Evolutionary conservation across 2,888 invertebrate genomes (phyloP).

Genomic region (Tridacna gigas): DNA sequence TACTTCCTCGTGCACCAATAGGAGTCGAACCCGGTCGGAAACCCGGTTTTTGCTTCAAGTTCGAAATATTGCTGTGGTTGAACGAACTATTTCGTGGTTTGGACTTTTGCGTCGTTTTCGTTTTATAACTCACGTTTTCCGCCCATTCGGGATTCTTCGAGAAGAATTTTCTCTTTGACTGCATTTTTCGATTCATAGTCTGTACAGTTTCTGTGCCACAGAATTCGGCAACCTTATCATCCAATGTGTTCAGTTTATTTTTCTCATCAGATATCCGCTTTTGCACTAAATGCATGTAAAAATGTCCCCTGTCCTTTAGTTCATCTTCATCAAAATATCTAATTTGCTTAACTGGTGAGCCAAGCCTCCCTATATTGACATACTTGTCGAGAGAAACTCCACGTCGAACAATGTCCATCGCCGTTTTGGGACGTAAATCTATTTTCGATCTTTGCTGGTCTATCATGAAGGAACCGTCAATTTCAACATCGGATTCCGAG

Average conservation of each 20-base stretch:
- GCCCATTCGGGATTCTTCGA: conserved; percentile 37
- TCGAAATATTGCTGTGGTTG: neutral
- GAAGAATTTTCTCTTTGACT: conserved; percentile 46
- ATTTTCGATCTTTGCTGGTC: conserved; percentile 64
- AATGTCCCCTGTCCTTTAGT: conserved; percentile 54
- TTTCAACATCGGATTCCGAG: conserved; percentile 58
- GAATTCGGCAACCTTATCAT: conserved; percentile 60
- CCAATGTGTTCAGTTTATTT: conserved; percentile 41
- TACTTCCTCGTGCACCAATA: neutral
- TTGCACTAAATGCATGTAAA: conserved; percentile 57
- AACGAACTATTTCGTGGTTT: neutral
- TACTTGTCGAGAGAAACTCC: conserved; percentile 43
- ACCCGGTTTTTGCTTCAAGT: conserved; percentile 1
- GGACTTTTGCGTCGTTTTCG: conserved; percentile 5
- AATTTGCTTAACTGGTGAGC: conserved; percentile 43
- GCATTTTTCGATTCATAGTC: conserved; percentile 54
- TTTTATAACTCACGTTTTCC: conserved; percentile 16
- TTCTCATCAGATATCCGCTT: conserved; percentile 56
- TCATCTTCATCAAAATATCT: conserved; percentile 65
- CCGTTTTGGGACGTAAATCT: conserved; percentile 62
- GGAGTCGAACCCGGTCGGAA: conserved; percentile 3
- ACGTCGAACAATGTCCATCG: conserved; percentile 53
- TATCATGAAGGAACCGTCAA: conserved; percentile 62
- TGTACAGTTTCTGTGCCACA: conserved; percentile 61
- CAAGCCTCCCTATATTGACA: conserved; percentile 52